Evolutionary conservation across 2,113 vertebrate species (phyloP).

Genomic region (Grallaria varia): DNA sequence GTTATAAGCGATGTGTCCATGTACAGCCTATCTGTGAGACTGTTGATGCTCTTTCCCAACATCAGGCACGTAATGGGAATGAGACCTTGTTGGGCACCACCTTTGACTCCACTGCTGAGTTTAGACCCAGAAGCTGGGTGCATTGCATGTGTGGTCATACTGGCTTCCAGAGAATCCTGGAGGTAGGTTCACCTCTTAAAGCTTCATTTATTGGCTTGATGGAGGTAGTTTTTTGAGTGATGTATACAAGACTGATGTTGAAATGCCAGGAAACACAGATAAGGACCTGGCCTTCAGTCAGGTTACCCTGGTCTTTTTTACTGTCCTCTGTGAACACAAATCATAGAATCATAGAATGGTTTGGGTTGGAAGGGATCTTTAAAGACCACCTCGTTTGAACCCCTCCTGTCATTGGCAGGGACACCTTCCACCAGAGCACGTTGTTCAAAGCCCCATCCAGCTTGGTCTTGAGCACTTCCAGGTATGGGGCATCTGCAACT

Average conservation of each 20-base stretch:
- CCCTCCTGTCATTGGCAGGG: background rate
- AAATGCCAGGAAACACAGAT: background rate
- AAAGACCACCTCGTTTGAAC: background rate
- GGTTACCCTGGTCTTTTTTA: background rate
- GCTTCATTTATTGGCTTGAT: no score
- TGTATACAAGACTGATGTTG: background rate
- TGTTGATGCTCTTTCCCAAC: background rate
- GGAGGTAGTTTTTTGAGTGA: background rate
- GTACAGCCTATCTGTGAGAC: background rate
- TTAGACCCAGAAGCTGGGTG: background rate
- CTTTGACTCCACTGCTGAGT: background rate
- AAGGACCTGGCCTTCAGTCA: background rate
- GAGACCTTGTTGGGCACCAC: background rate
- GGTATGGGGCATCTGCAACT: background rate
- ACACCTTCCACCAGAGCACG: background rate
- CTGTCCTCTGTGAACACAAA: background rate
- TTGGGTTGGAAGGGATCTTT: background rate
- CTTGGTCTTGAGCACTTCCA: background rate
- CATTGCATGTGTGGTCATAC: background rate
- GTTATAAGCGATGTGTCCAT: background rate
- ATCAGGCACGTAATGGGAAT: rapidly evolving
- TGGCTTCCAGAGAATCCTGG: background rate
- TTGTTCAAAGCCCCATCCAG: background rate
- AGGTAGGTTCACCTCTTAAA: background rate
- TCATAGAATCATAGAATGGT: background rate